phyloP scores from a whole-genome alignment of 2,113 vertebrate genomes.

The Corythornis cristatus region DNA sequence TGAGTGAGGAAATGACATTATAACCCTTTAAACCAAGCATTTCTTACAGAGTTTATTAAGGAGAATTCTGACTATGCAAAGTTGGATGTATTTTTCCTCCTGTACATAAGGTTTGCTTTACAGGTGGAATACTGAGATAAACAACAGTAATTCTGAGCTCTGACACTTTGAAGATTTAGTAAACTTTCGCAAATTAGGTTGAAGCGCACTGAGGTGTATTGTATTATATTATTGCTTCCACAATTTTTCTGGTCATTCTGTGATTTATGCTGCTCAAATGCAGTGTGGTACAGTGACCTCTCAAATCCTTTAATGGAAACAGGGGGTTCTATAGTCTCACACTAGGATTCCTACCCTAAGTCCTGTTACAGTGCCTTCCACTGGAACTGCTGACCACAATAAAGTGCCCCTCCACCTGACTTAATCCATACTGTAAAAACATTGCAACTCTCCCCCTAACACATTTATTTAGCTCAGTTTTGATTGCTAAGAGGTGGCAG shows the following conservation, averaged over 20 bases:
- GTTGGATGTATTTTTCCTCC: not conserved
- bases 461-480: not conserved
- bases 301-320: not conserved
- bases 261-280: not conserved
- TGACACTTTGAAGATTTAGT: slow-evolving; percentile 13
- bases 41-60: not conserved
- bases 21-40: not conserved
- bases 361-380: not conserved
- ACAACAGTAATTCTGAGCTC: not conserved
- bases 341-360: not conserved
- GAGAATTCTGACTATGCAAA: not conserved
- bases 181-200: not conserved
- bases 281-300: not conserved
- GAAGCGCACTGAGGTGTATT: not conserved
- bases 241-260: not conserved
- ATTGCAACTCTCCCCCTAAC: not conserved
- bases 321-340: not conserved
- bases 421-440: not conserved
- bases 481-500: not conserved
- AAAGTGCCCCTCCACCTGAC: not conserved
- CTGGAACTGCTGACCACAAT: not conserved
- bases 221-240: not conserved
- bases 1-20: not conserved
- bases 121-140: slow-evolving; percentile 15
- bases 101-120: not conserved